Conservation (phyloP, 2,797 vertebrate species). For the Falco rusticolus region DNA sequence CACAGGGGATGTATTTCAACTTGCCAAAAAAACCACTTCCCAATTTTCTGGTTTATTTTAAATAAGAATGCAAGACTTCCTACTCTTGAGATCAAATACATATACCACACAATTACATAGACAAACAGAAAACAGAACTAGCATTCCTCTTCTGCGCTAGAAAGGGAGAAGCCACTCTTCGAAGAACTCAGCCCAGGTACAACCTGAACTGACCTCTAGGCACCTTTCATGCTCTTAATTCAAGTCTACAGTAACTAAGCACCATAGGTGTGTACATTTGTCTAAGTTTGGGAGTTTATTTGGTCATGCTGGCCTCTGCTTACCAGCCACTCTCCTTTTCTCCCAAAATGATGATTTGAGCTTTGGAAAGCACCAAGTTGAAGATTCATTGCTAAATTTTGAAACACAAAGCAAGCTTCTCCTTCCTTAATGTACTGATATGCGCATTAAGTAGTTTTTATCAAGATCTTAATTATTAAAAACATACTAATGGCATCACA, state of each 20-base stretch:
- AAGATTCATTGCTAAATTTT: neutral
- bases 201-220: neutral
- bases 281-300: neutral
- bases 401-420: neutral
- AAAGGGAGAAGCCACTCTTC: neutral
- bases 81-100: fast-evolving
- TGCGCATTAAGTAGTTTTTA: fast-evolving
- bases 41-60: neutral
- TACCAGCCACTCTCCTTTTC: neutral
- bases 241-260: neutral
- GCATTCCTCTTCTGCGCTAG: neutral
- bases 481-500: neutral
- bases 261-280: neutral
- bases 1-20: neutral
- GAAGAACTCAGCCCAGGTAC: neutral
- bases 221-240: neutral
- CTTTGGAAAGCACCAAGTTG: neutral
- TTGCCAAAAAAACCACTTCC: neutral
- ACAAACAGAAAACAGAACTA: neutral
- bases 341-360: neutral
- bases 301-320: neutral
- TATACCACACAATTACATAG: neutral
- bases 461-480: neutral
- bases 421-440: neutral
- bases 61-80: neutral